phyloP scores from a whole-genome alignment of 2,888 invertebrate genomes.

The Oxyteleia sp. region DNA sequence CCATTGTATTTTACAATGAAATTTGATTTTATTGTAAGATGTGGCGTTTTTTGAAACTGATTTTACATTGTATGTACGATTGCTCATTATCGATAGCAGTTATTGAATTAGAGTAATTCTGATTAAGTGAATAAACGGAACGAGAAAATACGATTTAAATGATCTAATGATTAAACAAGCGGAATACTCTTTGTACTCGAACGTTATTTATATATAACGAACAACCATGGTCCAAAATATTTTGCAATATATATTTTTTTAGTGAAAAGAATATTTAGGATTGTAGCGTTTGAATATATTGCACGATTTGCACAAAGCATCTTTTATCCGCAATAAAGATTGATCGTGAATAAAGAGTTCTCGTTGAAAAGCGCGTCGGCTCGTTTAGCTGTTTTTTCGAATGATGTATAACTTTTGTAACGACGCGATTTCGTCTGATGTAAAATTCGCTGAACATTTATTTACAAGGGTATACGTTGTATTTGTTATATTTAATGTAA shows the following conservation, averaged over 20 bases:
- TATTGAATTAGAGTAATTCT: constrained; percentile 10
- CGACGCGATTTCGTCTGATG: constrained; percentile 23
- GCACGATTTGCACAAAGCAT: constrained; percentile 66
- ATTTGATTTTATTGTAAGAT: constrained; percentile 38
- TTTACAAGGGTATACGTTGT: constrained; percentile 46
- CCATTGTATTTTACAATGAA: constrained; percentile 5
- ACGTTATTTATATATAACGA: constrained; percentile 71
- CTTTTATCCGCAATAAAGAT: constrained; percentile 49
- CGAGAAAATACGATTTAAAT: constrained; percentile 26
- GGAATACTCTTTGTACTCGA: constrained; percentile 78
- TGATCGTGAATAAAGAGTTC: constrained; percentile 8
- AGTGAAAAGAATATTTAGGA: constrained; percentile 75
- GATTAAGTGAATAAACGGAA: constrained; percentile 8
- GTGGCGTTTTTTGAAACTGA: constrained; percentile 6
- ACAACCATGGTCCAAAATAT: constrained; percentile 79
- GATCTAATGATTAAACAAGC: constrained; percentile 47
- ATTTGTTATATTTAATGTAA: constrained; percentile 62
- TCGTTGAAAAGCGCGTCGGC: constrained; percentile 12
- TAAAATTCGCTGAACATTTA: constrained; percentile 35
- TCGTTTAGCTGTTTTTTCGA: constrained; percentile 24
- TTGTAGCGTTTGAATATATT: constrained; percentile 74
- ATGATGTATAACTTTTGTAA: constrained; percentile 40
- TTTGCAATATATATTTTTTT: constrained; percentile 82
- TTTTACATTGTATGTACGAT: constrained; percentile 38
- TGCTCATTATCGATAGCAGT: constrained; percentile 49